Evolutionary conservation across 2,797 vertebrate species (phyloP).

Genomic region (Urophycis tenuis): DNA sequence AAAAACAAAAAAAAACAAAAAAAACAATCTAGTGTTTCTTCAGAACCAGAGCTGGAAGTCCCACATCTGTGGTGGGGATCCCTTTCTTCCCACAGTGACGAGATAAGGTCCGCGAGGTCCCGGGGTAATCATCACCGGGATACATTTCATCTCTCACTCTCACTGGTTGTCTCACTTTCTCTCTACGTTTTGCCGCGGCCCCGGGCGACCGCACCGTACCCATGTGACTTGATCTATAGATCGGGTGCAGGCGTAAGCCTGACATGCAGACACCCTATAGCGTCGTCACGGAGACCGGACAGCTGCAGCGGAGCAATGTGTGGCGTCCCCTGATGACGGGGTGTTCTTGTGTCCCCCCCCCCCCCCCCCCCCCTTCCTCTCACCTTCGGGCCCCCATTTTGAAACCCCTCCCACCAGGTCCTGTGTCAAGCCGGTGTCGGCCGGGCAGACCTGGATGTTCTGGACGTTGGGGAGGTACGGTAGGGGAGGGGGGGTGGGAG

Average conservation of each 20-base stretch:
- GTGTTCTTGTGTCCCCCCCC: constrained; percentile 33
- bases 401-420: constrained; percentile 55
- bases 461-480: constrained; percentile 32
- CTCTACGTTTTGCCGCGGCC: constrained; percentile 12
- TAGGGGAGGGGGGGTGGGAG: constrained; percentile 36
- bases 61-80: background rate
- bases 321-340: constrained; percentile 13
- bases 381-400: constrained; percentile 47
- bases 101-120: constrained; percentile 1
- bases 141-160: constrained; percentile 5
- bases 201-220: constrained; percentile 14
- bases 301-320: background rate
- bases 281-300: constrained; percentile 22
- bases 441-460: constrained; percentile 33
- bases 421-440: no score
- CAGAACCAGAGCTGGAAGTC: background rate
- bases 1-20: no score
- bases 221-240: constrained; percentile 19
- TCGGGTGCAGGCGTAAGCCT: constrained; percentile 15
- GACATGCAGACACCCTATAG: constrained; percentile 25
- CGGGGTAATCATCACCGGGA: constrained; percentile 9
- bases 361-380: background rate
- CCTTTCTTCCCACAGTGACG: background rate
- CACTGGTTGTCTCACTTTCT: no score
- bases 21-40: background rate